Evolutionary conservation across 2,888 invertebrate species (phyloP).

Genomic region (Carpatolechia fugitivella): DNA sequence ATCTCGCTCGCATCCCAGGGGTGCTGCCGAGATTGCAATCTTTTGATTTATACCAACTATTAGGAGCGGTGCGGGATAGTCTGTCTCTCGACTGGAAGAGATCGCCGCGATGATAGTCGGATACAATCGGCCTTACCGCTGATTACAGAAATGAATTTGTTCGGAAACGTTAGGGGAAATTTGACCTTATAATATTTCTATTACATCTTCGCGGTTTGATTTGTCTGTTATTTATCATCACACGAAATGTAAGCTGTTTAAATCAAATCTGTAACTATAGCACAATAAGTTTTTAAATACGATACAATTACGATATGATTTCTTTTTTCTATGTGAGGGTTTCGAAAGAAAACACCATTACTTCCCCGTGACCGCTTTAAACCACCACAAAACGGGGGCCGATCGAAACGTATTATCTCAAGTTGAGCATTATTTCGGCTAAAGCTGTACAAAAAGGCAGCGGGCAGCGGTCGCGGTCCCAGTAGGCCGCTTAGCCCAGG

Average conservation of each 20-base stretch:
- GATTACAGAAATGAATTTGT: constrained; percentile 70
- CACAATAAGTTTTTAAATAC: no score
- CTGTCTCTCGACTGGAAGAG: constrained; percentile 65
- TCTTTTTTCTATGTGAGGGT: background rate
- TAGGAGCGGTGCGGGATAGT: constrained; percentile 74
- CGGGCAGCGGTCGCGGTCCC: constrained; percentile 45
- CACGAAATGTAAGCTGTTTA: no score
- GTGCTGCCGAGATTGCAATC: constrained; percentile 78
- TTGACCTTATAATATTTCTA: constrained; percentile 1
- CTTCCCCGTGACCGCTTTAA: constrained; percentile 13
- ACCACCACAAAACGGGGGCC: constrained; percentile 32
- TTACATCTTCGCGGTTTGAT: background rate
- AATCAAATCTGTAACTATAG: no score
- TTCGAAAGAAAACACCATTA: background rate
- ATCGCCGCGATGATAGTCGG: constrained; percentile 65
- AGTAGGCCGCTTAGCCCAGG: constrained; percentile 60
- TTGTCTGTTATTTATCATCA: no score
- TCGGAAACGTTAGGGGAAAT: constrained; percentile 34
- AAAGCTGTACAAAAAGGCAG: constrained; percentile 58
- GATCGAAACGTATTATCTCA: constrained; percentile 52
- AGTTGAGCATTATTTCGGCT: constrained; percentile 43
- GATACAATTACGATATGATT: background rate
- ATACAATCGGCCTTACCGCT: constrained; percentile 70
- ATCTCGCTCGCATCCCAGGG: constrained; percentile 77
- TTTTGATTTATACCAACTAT: constrained; percentile 80